Evolutionary conservation across 2,797 vertebrate genomes (phyloP).

Genomic region (Varecia variegata): DNA sequence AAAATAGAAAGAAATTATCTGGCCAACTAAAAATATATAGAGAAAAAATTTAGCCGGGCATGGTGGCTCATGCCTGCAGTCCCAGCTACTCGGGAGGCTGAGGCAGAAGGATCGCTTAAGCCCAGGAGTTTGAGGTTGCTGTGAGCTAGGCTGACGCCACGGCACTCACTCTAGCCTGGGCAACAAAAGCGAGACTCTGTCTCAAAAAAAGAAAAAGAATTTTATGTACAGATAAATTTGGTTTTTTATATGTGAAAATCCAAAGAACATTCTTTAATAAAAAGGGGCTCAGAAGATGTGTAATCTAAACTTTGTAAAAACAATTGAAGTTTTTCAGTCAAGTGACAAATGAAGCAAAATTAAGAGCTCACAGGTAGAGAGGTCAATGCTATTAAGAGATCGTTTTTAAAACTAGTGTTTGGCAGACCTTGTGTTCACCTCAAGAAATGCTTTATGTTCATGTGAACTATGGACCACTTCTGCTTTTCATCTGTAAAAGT

Average conservation of each 20-base stretch:
- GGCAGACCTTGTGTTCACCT: background rate
- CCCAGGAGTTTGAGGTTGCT: no score
- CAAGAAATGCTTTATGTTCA: constrained; percentile 2
- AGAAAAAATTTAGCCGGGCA: no score
- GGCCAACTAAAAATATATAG: no score
- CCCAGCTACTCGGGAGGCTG: no score
- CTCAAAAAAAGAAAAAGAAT: no score
- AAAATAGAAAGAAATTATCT: no score
- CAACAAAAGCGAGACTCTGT: no score
- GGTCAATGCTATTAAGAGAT: background rate
- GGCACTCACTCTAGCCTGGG: no score
- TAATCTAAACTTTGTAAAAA: no score
- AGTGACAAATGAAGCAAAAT: background rate
- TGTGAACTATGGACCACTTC: background rate
- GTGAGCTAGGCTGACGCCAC: no score
- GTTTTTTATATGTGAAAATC: background rate
- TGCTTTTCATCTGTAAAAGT: constrained; percentile 11
- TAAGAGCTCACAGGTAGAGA: background rate
- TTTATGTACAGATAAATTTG: background rate
- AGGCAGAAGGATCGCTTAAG: no score
- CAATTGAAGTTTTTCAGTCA: background rate
- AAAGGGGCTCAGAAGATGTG: background rate
- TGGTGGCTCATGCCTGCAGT: no score
- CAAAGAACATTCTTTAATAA: background rate
- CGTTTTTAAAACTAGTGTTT: background rate